These are phyloP conservation scores for Manacus vitellinus DNA, from an alignment of 2,113 vertebrate genomes.

Conservation along the genomic window DNA sequence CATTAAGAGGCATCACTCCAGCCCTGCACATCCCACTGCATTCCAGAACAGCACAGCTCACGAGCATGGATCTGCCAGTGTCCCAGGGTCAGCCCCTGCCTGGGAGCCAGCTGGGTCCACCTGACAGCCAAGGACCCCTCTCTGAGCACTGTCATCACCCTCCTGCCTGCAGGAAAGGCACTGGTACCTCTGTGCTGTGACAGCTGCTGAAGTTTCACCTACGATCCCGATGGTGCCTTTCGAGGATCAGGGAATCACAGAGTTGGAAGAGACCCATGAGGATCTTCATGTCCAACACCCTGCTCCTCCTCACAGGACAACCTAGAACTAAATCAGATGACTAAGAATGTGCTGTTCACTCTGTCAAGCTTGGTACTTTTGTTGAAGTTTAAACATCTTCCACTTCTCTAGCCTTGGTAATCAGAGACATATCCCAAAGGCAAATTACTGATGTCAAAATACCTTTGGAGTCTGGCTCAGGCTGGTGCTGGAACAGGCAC, in stretches of 20 bases:
- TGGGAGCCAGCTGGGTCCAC: background rate
- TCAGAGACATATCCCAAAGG: background rate
- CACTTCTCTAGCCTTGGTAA: background rate
- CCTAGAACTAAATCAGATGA: background rate
- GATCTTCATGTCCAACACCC: background rate
- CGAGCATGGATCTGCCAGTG: fast-evolving
- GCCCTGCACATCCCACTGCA: fast-evolving
- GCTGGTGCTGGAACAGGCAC: background rate
- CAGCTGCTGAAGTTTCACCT: background rate
- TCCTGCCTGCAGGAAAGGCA: background rate
- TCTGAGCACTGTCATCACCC: fast-evolving
- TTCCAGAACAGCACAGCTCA: background rate
- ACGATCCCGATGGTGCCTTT: background rate
- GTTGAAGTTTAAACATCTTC: background rate
- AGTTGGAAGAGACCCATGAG: background rate
- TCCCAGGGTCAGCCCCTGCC: background rate
- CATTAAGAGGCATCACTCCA: background rate
- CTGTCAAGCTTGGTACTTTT: background rate
- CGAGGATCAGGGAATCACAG: background rate
- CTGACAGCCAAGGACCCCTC: background rate
- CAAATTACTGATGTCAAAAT: background rate
- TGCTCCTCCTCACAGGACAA: background rate
- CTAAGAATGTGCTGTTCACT: background rate
- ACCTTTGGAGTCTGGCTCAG: background rate
- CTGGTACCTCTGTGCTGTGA: fast-evolving